These are phyloP conservation scores for Antrozous pallidus DNA, from an alignment of 2,797 vertebrate genomes.

Conservation along the genomic window DNA sequence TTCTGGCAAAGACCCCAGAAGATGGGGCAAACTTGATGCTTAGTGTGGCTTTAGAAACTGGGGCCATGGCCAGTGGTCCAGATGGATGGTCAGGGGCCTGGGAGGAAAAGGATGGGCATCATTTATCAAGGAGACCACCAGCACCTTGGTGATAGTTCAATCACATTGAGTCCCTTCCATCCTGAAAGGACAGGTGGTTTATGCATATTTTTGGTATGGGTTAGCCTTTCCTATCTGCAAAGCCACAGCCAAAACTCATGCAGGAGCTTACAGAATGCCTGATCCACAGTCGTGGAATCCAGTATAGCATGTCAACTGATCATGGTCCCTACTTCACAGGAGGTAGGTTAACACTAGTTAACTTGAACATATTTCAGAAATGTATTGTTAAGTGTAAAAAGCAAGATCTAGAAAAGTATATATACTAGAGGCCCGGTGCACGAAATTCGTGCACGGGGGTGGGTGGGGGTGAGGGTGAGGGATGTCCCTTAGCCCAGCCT, in stretches of 20 bases:
- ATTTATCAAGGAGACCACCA: background rate
- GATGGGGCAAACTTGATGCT: background rate
- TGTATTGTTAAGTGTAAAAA: background rate
- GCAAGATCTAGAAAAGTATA: background rate
- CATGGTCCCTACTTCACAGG: background rate
- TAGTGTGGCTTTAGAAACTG: background rate
- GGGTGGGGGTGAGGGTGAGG: no score
- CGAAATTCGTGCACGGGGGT: no score
- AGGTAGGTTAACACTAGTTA: background rate
- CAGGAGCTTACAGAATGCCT: background rate
- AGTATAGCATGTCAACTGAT: background rate
- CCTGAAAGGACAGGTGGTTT: background rate
- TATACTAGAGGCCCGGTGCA: no score
- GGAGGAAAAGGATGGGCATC: background rate
- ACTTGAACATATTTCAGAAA: background rate
- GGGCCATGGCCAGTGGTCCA: background rate
- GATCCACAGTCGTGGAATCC: background rate
- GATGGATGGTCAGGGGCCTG: background rate
- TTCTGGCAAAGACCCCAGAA: background rate
- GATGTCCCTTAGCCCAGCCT: no score
- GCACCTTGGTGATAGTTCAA: background rate
- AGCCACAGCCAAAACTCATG: background rate
- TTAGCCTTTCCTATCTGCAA: background rate
- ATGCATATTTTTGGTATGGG: background rate
- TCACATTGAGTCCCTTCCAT: background rate